Evolutionary conservation across 2,113 vertebrate species (phyloP).

Genomic region (Stictonetta naevosa): DNA sequence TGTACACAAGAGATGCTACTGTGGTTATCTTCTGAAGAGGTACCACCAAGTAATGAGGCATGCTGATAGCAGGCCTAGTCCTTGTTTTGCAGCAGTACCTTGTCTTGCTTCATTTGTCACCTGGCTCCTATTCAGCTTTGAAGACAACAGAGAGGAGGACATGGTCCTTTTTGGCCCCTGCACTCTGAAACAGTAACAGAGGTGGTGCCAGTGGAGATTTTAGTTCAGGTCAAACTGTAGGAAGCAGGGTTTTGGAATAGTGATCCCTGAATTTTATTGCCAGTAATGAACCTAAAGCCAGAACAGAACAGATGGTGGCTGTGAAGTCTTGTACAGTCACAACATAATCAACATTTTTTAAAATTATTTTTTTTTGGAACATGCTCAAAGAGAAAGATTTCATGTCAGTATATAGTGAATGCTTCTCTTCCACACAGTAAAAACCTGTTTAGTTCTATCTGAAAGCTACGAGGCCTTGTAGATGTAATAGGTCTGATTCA

Average conservation of each 20-base stretch:
- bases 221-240: not conserved
- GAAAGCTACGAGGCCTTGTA: not conserved
- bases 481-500: not conserved
- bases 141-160: not conserved
- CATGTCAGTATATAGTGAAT: not conserved
- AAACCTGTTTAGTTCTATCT: not conserved
- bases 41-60: not conserved
- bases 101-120: not conserved
- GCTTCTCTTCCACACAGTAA: not conserved
- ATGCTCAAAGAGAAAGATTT: too few relatives aligned
- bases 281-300: not conserved
- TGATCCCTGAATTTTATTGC: not conserved
- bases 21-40: not conserved
- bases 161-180: not conserved
- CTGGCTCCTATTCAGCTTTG: not conserved
- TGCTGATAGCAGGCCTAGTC: not conserved
- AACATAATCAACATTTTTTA: not conserved
- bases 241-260: not conserved
- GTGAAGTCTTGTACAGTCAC: not conserved
- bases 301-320: not conserved
- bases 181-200: accelerated
- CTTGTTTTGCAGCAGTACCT: not conserved
- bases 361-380: not conserved
- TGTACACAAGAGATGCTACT: not conserved
- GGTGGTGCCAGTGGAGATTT: not conserved